Evolutionary conservation across 2,113 vertebrate genomes (phyloP), one percentile per base, ranked within the genome.

Genomic region (Neogale vison): DNA sequence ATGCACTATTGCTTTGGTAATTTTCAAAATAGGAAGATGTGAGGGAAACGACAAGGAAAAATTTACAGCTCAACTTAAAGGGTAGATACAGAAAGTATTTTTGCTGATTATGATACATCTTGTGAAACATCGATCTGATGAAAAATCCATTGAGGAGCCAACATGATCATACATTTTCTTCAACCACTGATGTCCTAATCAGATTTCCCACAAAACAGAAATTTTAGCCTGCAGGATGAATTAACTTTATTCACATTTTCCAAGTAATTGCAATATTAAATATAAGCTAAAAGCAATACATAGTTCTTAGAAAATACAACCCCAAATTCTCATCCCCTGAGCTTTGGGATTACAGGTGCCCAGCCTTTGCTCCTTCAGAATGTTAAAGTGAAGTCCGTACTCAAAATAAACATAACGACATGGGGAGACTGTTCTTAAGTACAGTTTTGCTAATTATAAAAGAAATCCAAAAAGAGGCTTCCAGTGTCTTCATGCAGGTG

Each of bases 331-430:
- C 91, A 92, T 95, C 93, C 96, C 65, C 65, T n/a, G 71, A 88
- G 47, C 98, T 97, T 98, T 96, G 98, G 97, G 96, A 97, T 92
- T 94, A 74, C 5, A 39, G 13, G 55, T 8, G 76, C 97, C 96
- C 90, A 80, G 97, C 45, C 90, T 90, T 95, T 69, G 36, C 81
- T 96, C 88, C 97, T 97, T 87, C 72, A 89, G 63, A 42, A 95
- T 57, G 94, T 97, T 98, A 98, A 98, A 98, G 98, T 98, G 98
- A 98, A 96, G 90, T 91, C 96, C 97, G 97, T 97, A 96, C 97
- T 96, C 88, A 67, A 55, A 87, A 36, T n/a, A 92, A 61, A 96
- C n/a, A 42, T 6, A 11, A 17, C 57, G 5, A 95, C 23, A 96
- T 82, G 90, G 96, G 96, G 74, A 88, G 98, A 85, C 87, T 95